phyloP scores from a whole-genome alignment of 2,113 vertebrate genomes.

The Rallus limicola region DNA sequence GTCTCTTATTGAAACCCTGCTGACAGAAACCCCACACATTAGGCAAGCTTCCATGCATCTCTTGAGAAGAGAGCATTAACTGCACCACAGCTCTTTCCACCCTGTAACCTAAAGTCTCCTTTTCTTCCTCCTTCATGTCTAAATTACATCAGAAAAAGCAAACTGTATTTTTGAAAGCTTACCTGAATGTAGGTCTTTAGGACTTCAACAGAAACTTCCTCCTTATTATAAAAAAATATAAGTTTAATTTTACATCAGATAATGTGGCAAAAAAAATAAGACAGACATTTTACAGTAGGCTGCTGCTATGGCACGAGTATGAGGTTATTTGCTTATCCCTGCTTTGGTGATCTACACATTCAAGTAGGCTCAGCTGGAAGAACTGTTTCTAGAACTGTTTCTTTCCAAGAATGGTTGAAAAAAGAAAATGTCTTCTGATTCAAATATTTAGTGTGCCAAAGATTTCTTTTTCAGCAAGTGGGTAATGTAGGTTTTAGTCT shows the following conservation, averaged over 20 bases:
- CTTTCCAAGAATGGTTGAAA: not conserved
- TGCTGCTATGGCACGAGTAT: not conserved
- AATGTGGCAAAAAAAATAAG: not conserved
- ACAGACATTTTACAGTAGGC: not conserved
- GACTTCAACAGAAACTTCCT: constrained; percentile 88
- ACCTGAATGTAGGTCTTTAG: constrained; percentile 89
- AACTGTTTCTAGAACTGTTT: constrained; percentile 8
- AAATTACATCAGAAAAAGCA: not conserved
- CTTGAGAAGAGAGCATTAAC: not conserved
- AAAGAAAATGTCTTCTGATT: not conserved
- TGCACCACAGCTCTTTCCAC: not conserved
- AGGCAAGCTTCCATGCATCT: not conserved
- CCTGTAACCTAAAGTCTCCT: not conserved
- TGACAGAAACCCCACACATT: not conserved
- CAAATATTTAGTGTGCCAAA: not conserved
- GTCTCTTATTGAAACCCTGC: not conserved
- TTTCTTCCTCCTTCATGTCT: not conserved
- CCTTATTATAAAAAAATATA: constrained; percentile 73
- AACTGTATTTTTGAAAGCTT: constrained; percentile 37
- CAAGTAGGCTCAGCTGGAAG: not conserved
- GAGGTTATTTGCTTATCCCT: not conserved
- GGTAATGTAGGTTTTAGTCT: not conserved
- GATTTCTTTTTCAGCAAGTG: not conserved
- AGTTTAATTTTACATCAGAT: constrained; percentile 25
- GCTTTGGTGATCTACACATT: not conserved